Conservation (phyloP, 1,140 invertebrate genomes). For the Drosophila elegans region DNA sequence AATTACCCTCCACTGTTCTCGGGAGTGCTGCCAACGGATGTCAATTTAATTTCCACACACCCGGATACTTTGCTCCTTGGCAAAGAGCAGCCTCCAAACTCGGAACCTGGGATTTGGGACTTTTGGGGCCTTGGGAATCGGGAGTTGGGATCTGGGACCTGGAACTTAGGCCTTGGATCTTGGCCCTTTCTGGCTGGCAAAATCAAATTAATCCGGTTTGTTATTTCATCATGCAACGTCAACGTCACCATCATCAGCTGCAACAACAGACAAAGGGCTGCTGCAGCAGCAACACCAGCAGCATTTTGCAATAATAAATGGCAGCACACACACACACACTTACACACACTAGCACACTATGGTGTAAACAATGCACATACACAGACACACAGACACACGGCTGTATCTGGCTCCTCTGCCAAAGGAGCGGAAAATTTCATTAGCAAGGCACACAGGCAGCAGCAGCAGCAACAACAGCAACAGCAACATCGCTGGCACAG, state of each 20-base stretch:
- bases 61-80: slow-evolving; percentile 4
- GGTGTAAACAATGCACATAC: slow-evolving; percentile 39
- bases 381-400: slow-evolving; percentile 22
- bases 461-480: slow-evolving; percentile 28
- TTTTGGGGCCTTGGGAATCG: background rate
- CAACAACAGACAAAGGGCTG: slow-evolving; percentile 77
- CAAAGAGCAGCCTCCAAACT: slow-evolving; percentile 3
- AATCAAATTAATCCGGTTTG: slow-evolving; percentile 83
- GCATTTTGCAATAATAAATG: slow-evolving; percentile 80
- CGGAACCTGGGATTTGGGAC: background rate
- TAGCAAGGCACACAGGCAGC: slow-evolving; percentile 78
- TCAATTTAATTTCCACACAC: slow-evolving; percentile 64
- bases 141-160: background rate
- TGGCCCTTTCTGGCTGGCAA: slow-evolving; percentile 40
- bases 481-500: slow-evolving; percentile 10
- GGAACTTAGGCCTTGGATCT: background rate
- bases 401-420: slow-evolving; percentile 43
- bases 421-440: slow-evolving; percentile 81
- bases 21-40: slow-evolving; percentile 53
- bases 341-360: slow-evolving; percentile 5
- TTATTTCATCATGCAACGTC: slow-evolving; percentile 83
- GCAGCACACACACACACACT: slow-evolving; percentile 45
- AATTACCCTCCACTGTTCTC: slow-evolving; percentile 47
- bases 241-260: slow-evolving; percentile 81
- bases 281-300: slow-evolving; percentile 43